A percentile compares a stretch with the other conserved stretches of the same genome.
Evolutionary conservation across 1,140 invertebrate genomes (phyloP).

Genomic region (Steinernema feltiae): DNA sequence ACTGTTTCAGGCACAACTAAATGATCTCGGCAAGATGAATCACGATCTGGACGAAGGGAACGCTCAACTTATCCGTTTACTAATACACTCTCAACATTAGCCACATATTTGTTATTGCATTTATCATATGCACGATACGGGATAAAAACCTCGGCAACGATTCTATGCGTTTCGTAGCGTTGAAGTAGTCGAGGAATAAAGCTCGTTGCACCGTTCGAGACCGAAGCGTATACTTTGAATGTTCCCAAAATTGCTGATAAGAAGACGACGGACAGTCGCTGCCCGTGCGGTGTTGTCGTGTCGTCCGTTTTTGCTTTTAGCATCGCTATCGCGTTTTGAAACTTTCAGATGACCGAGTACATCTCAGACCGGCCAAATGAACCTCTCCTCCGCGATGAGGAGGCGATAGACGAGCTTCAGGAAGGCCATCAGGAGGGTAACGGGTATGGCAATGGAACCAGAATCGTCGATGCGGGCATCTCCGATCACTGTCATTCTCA

Average conservation of each 20-base stretch:
- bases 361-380: background rate
- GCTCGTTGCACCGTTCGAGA: background rate
- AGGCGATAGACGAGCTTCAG: background rate
- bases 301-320: background rate
- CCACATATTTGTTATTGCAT: no score
- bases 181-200: no score
- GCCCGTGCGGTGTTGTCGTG: no score
- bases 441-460: background rate
- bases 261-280: no score
- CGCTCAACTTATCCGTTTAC: background rate
- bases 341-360: constrained; percentile 3
- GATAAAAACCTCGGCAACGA: no score
- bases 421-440: background rate
- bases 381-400: background rate
- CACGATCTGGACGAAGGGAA: background rate
- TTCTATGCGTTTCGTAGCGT: no score
- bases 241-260: background rate
- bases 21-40: background rate
- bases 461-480: background rate
- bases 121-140: no score
- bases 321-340: background rate
- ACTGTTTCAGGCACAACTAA: background rate
- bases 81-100: background rate
- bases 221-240: background rate
- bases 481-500: background rate